Conservation (phyloP, 2,113 vertebrate genomes). For the Rattus rattus region DNA sequence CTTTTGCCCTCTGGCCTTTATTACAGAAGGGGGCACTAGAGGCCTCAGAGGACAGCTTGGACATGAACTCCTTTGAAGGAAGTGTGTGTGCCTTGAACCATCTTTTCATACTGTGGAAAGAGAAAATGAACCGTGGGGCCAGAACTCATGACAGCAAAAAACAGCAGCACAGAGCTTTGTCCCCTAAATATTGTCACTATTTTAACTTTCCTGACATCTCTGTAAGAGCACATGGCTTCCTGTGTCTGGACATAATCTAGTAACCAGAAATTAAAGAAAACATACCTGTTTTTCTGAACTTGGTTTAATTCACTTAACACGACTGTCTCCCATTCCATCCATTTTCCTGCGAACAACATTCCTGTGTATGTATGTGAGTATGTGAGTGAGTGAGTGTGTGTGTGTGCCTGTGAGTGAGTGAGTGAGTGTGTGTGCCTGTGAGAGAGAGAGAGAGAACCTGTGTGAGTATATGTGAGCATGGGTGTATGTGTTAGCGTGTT, state of each 20-base stretch:
- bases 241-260: neutral
- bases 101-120: rapidly evolving
- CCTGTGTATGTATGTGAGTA: neutral
- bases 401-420: neutral
- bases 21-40: rapidly evolving
- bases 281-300: neutral
- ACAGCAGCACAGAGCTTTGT: neutral
- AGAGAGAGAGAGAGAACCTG: no score
- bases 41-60: neutral
- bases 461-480: neutral
- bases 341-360: neutral
- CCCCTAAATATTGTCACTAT: neutral
- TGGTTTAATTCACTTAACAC: neutral
- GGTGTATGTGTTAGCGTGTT: neutral
- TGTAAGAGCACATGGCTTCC: no score
- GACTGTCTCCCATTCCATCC: neutral
- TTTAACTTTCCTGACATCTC: neutral
- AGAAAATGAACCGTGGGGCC: rapidly evolving
- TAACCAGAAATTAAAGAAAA: neutral
- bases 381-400: neutral
- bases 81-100: rapidly evolving
- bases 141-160: neutral
- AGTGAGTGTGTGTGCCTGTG: neutral
- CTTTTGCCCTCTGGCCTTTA: neutral
- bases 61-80: neutral